Evolutionary conservation across 64 coral and sea anemone genomes (phyloP).

Genomic region (Astreopora myriophthalma): DNA sequence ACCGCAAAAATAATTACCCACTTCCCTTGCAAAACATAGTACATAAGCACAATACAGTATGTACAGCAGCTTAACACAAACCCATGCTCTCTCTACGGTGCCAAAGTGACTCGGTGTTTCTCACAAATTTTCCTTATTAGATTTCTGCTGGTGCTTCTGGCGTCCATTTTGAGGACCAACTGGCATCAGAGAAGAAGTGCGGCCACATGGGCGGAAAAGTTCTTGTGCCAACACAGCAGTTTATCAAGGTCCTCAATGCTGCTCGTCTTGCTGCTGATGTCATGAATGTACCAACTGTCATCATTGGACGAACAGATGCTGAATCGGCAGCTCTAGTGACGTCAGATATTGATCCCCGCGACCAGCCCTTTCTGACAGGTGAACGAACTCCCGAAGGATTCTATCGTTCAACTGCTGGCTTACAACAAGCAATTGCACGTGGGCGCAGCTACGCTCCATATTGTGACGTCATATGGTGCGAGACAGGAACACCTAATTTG

Average conservation of each 20-base stretch:
- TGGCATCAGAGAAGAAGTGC: slow-evolving; percentile 36
- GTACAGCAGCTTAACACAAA: too few relatives aligned
- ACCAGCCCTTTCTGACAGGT: slow-evolving; percentile 31
- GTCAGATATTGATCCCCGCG: slow-evolving; percentile 33
- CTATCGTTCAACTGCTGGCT: slow-evolving; percentile 66
- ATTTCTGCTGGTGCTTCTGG: slow-evolving; percentile 46
- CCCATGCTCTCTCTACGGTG: too few relatives aligned
- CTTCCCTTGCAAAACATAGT: too few relatives aligned
- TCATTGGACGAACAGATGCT: slow-evolving; percentile 51
- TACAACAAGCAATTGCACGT: slow-evolving; percentile 87
- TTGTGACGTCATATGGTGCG: slow-evolving; percentile 85
- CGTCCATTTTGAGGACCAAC: slow-evolving; percentile 46
- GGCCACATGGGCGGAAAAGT: slow-evolving; percentile 52
- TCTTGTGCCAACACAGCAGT: slow-evolving; percentile 16
- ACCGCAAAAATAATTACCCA: too few relatives aligned
- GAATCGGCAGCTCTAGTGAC: slow-evolving; percentile 33
- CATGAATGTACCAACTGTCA: slow-evolving; percentile 36
- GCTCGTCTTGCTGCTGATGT: slow-evolving; percentile 28
- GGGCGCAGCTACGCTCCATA: slow-evolving; percentile 84
- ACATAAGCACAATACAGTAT: too few relatives aligned
- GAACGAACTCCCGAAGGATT: slow-evolving; percentile 63
- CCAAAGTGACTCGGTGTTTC: neutral
- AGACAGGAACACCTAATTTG: slow-evolving; percentile 83
- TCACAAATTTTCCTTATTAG: slow-evolving; percentile 6
- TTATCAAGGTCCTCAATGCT: slow-evolving; percentile 35